These are phyloP conservation scores for Botrylloides violaceus DNA, from an alignment of 23 tunicate genomes.

Conservation along the genomic window DNA sequence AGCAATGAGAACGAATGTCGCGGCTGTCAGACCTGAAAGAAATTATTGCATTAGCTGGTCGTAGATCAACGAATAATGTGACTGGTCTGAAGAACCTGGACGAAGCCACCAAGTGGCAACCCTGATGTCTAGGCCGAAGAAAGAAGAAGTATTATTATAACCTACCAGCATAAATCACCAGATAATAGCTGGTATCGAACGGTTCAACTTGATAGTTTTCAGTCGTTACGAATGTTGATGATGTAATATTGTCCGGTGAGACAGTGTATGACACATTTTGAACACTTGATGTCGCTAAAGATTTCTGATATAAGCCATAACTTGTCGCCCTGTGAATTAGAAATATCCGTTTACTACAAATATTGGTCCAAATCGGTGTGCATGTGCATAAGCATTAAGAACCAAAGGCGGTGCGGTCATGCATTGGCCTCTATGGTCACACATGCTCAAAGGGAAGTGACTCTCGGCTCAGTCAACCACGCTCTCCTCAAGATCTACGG, in stretches of 20 bases:
- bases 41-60: background rate
- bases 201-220: background rate
- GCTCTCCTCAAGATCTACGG: too few species aligned
- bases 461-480: too few species aligned
- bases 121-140: background rate
- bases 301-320: background rate
- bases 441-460: too few species aligned
- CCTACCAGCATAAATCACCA: conserved; percentile 6
- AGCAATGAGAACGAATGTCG: background rate
- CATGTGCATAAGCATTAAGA: too few species aligned
- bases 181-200: conserved; percentile 6
- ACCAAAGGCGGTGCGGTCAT: too few species aligned
- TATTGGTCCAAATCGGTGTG: too few species aligned
- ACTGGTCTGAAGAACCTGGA: too few species aligned
- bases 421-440: too few species aligned
- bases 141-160: background rate
- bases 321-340: background rate
- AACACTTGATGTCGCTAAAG: background rate
- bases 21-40: background rate
- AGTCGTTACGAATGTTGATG: background rate
- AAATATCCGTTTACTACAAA: too few species aligned
- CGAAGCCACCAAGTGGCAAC: too few species aligned
- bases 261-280: too few species aligned
- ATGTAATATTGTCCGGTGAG: background rate
- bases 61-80: background rate